Evolutionary conservation across 2,888 invertebrate species (phyloP).

Genomic region (Bugulina stolonifera): DNA sequence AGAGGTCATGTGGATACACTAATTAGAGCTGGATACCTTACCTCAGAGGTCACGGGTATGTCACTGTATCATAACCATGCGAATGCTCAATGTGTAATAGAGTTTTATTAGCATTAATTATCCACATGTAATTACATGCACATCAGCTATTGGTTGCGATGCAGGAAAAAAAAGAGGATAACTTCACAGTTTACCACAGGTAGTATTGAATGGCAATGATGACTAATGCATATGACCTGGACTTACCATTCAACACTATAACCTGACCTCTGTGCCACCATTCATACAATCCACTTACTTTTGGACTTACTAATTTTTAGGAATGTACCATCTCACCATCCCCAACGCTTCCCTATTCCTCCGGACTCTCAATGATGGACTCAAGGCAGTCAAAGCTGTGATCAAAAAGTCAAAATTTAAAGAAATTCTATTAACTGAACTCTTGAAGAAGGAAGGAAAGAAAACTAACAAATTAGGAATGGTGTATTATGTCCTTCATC

Average conservation of each 20-base stretch:
- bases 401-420: slow-evolving; percentile 14
- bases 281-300: too few species aligned
- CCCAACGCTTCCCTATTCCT: slow-evolving; percentile 9
- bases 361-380: slow-evolving; percentile 18
- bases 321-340: slow-evolving; percentile 6
- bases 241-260: too few species aligned
- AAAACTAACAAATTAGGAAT: slow-evolving; percentile 19
- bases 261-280: background rate
- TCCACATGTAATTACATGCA: too few species aligned
- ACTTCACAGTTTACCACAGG: too few species aligned
- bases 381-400: background rate
- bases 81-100: too few species aligned
- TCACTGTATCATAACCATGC: too few species aligned
- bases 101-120: too few species aligned
- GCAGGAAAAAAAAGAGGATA: too few species aligned
- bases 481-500: background rate
- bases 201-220: too few species aligned
- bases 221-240: too few species aligned
- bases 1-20: background rate
- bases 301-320: too few species aligned
- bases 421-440: background rate
- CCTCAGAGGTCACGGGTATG: slow-evolving; percentile 17
- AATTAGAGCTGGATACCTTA: slow-evolving; percentile 3
- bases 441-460: slow-evolving; percentile 1
- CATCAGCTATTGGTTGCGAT: too few species aligned